A percentile compares a stretch with the other conserved stretches of the same genome.
Evolutionary conservation across 2,888 invertebrate species (phyloP).

Genomic region (Cryptophagus acutangulus): DNA sequence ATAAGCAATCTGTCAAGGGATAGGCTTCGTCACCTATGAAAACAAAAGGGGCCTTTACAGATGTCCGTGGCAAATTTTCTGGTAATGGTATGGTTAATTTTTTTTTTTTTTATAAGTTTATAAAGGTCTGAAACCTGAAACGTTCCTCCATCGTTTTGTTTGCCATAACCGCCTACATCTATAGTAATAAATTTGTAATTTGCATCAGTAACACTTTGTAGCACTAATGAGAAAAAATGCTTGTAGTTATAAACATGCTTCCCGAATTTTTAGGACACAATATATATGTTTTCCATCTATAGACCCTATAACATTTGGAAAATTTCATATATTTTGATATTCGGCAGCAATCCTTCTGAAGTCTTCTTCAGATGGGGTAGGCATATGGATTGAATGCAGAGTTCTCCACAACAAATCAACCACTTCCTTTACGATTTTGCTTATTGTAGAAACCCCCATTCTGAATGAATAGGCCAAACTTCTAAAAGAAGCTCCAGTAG

Average conservation of each 20-base stretch:
- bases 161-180: conserved; percentile 22
- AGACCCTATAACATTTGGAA: too few relatives aligned
- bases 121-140: conserved; percentile 18
- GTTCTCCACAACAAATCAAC: conserved; percentile 13
- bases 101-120: conserved; percentile 7
- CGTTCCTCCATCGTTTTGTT: conserved; percentile 25
- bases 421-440: conserved; percentile 15
- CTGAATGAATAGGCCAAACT: conserved; percentile 17
- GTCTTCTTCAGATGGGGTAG: conserved; percentile 10
- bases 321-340: conserved; percentile 10
- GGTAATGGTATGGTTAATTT: not conserved
- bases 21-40: not conserved
- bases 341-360: conserved; percentile 10
- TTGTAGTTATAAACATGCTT: conserved; percentile 19
- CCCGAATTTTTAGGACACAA: conserved; percentile 14
- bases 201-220: conserved; percentile 16
- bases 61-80: too few relatives aligned
- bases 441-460: conserved; percentile 17
- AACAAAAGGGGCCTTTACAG: too few relatives aligned
- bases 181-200: too few relatives aligned
- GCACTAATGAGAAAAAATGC: conserved; percentile 17
- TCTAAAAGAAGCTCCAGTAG: conserved; percentile 15
- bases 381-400: conserved; percentile 17
- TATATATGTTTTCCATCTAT: conserved; percentile 15
- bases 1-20: not conserved